A percentile compares a stretch with the other conserved stretches of the same genome.
Evolutionary conservation across 2,888 invertebrate genomes (phyloP).

Genomic region (Drosophila tripunctata): DNA sequence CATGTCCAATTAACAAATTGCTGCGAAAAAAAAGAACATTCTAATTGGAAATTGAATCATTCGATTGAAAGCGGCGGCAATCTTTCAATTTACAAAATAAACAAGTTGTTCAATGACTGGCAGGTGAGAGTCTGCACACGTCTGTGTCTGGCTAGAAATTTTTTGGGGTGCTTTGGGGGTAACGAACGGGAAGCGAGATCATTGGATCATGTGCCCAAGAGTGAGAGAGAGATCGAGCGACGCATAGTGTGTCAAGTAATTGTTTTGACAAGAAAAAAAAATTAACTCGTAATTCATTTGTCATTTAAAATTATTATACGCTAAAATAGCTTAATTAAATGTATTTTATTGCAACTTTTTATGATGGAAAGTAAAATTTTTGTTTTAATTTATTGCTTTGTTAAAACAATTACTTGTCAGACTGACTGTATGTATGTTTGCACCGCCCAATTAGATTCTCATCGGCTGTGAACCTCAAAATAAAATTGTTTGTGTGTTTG

Average conservation of each 20-base stretch:
- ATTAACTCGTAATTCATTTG: too few species aligned
- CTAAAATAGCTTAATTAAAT: too few species aligned
- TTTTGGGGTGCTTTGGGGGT: constrained; percentile 32
- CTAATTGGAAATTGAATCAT: constrained; percentile 35
- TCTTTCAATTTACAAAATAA: constrained; percentile 39
- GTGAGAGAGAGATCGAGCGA: constrained; percentile 10
- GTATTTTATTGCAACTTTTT: too few species aligned
- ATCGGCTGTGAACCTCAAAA: constrained; percentile 1
- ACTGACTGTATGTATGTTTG: too few species aligned
- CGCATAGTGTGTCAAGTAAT: constrained; percentile 3
- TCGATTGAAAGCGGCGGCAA: constrained; percentile 10
- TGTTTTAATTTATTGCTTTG: not conserved
- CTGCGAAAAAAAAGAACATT: constrained; percentile 34
- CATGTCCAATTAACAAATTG: constrained; percentile 42
- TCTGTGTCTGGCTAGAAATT: constrained; percentile 5
- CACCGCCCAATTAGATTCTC: constrained; percentile 14
- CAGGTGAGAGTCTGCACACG: constrained; percentile 28
- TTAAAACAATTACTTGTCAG: not conserved
- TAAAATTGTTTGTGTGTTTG: constrained; percentile 5
- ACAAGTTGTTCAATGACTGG: constrained; percentile 32
- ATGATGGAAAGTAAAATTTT: too few species aligned
- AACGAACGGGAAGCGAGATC: constrained; percentile 5
- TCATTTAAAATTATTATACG: too few species aligned
- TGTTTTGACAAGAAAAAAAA: not conserved
- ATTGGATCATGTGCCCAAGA: constrained; percentile 40